phyloP scores from a whole-genome alignment of 2,113 vertebrate species.

The Sinocyclocheilus rhinocerous region DNA sequence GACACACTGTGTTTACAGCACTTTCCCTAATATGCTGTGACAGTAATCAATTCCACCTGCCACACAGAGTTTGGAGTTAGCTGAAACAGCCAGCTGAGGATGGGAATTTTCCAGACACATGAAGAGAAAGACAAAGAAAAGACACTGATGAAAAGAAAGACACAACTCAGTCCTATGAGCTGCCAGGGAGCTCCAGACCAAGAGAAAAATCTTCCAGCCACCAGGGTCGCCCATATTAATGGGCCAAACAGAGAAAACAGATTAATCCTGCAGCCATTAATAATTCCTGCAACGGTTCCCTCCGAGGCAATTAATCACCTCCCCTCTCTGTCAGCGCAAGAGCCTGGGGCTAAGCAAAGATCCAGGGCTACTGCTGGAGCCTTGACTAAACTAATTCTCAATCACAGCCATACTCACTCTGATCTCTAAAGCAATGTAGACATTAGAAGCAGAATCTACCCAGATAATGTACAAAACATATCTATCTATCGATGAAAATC shows the following conservation, averaged over 20 bases:
- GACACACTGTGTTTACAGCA: slow-evolving; percentile 51
- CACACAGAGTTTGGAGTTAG: slow-evolving; percentile 57
- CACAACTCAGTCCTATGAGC: neutral
- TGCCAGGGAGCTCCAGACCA: slow-evolving; percentile 44
- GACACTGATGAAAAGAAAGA: slow-evolving; percentile 33
- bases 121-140: slow-evolving; percentile 15
- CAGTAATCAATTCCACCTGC: slow-evolving; percentile 58
- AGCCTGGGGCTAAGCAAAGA: slow-evolving; percentile 50
- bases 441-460: slow-evolving; percentile 6
- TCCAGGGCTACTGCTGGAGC: slow-evolving; percentile 44
- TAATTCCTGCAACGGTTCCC: slow-evolving; percentile 62
- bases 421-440: slow-evolving; percentile 6
- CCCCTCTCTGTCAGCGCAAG: slow-evolving; percentile 56
- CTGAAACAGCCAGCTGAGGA: slow-evolving; percentile 39
- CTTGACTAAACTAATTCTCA: slow-evolving; percentile 39
- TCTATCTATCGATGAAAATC: neutral
- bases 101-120: slow-evolving; percentile 39
- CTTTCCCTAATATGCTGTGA: slow-evolving; percentile 51
- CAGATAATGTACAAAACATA: slow-evolving; percentile 20
- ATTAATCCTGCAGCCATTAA: slow-evolving; percentile 62
- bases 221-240: slow-evolving; percentile 59
- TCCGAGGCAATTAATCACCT: slow-evolving; percentile 66
- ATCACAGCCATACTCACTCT: slow-evolving; percentile 18
- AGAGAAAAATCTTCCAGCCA: slow-evolving; percentile 54
- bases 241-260: slow-evolving; percentile 61